These are phyloP conservation scores for Herminia tarsipennalis DNA, from an alignment of 2,888 invertebrate genomes.

Conservation along the genomic window DNA sequence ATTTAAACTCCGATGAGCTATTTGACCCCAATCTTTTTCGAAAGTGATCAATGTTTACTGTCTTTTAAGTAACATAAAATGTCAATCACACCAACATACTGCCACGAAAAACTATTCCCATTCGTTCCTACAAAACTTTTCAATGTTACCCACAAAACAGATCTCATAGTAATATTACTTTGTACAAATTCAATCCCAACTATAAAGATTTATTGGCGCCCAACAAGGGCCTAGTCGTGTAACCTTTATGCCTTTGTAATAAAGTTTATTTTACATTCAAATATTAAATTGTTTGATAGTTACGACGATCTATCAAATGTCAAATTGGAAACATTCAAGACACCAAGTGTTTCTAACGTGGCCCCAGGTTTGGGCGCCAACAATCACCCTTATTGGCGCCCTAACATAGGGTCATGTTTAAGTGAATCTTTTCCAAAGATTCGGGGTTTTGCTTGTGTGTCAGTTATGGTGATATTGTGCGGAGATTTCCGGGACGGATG, in stretches of 20 bases:
- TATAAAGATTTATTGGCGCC: conserved; percentile 37
- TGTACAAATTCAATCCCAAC: conserved; percentile 31
- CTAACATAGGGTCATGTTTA: conserved; percentile 30
- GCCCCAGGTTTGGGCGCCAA: conserved; percentile 48
- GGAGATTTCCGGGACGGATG: conserved; percentile 9
- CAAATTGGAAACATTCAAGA: conserved; percentile 53
- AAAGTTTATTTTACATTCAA: conserved; percentile 24
- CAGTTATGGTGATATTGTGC: conserved; percentile 17
- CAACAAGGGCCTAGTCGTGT: conserved; percentile 15
- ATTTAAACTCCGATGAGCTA: no score
- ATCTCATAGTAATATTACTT: no score
- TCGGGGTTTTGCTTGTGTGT: conserved; percentile 18
- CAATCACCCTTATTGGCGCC: no score
- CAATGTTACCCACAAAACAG: no score
- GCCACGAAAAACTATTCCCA: no score
- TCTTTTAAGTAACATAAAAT: no score
- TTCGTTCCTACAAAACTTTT: no score
- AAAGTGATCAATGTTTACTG: no score
- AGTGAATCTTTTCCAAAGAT: conserved; percentile 12
- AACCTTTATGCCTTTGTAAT: conserved; percentile 13
- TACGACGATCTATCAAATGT: conserved; percentile 52
- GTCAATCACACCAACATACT: no score
- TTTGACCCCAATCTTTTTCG: no score
- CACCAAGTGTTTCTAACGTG: conserved; percentile 52
- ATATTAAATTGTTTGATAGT: conserved; percentile 16